Percentiles rank a stretch among this genome's conserved stretches.
Evolutionary conservation across 2,113 vertebrate species (phyloP).

Genomic region (Leptosomus discolor): DNA sequence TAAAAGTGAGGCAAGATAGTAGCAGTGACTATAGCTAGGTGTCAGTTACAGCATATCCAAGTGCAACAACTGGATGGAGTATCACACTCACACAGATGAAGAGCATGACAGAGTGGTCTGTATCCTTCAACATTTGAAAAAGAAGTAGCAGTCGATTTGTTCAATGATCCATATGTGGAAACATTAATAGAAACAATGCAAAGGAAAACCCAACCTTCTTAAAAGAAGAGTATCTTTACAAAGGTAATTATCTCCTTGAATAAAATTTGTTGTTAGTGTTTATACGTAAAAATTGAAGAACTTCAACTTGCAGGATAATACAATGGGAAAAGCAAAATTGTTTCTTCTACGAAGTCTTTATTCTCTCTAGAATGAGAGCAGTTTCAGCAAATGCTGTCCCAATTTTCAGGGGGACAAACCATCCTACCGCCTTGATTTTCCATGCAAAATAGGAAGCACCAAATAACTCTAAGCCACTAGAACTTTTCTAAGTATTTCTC

Average conservation of each 20-base stretch:
- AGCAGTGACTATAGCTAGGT: neutral
- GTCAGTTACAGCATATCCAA: neutral
- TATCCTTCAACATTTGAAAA: neutral
- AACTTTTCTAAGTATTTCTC: neutral
- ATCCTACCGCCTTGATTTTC: neutral
- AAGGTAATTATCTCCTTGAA: neutral
- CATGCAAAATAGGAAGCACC: neutral
- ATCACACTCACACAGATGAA: neutral
- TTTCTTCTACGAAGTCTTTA: neutral
- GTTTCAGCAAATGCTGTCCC: neutral
- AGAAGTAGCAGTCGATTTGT: neutral
- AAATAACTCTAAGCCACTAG: neutral
- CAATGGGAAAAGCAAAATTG: neutral
- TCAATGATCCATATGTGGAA: neutral
- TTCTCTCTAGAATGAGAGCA: neutral
- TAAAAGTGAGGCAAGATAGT: neutral
- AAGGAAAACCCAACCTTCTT: neutral
- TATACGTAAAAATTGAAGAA: neutral
- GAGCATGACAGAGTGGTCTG: neutral
- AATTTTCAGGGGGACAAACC: neutral
- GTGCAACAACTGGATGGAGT: neutral
- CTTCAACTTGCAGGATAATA: neutral
- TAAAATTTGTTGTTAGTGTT: slow-evolving; percentile 12
- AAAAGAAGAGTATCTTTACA: neutral
- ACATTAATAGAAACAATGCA: neutral